Evolutionary conservation across 2,113 vertebrate genomes (phyloP).

Genomic region (Phyllostomus discolor): DNA sequence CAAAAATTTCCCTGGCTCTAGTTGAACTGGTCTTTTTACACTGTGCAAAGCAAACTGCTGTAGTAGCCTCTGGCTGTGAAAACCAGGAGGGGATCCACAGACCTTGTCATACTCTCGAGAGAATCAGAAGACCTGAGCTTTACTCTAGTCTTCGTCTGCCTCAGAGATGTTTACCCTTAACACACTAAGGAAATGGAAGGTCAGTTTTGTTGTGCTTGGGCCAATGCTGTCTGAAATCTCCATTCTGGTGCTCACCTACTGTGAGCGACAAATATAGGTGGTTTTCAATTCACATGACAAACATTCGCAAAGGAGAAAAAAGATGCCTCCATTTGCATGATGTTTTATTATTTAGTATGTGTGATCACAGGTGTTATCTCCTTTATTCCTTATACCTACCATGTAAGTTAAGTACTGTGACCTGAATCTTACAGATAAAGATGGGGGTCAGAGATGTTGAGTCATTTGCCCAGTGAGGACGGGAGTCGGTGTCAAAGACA

Average conservation of each 20-base stretch:
- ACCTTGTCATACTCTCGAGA: neutral
- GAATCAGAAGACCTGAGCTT: neutral
- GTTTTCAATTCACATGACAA: neutral
- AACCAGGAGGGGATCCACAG: neutral
- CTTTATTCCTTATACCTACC: neutral
- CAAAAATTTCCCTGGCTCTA: slow-evolving; percentile 40
- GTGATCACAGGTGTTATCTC: neutral
- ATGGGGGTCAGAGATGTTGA: neutral
- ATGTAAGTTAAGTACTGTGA: neutral
- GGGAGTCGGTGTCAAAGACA: neutral
- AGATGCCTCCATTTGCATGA: neutral
- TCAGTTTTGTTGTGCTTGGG: neutral
- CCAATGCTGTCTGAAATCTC: neutral
- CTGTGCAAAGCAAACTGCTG: neutral
- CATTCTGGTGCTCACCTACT: neutral
- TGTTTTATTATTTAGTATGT: neutral
- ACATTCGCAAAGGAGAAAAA: neutral
- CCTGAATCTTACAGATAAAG: neutral
- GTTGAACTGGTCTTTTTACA: neutral
- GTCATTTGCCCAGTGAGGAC: neutral
- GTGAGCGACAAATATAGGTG: neutral
- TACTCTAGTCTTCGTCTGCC: neutral
- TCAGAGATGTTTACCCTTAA: neutral
- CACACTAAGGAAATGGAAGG: neutral
- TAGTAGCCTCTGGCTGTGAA: neutral